These are phyloP conservation scores for Callipepla squamata DNA, from an alignment of 2,113 vertebrate species.

Conservation along the genomic window DNA sequence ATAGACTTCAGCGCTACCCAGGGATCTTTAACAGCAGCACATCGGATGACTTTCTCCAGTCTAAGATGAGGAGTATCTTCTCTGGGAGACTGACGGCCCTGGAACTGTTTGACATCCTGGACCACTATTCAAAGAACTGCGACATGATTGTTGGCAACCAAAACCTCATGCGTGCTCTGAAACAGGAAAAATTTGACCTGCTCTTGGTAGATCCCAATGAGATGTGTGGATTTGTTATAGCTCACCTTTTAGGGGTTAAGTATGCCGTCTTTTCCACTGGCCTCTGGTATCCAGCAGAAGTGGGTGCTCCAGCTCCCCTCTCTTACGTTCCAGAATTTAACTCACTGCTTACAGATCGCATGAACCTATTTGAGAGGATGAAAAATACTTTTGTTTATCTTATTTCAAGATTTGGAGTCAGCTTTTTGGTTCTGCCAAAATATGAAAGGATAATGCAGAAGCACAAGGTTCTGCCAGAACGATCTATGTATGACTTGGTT, in stretches of 20 bases:
- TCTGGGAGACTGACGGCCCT: conserved; percentile 92
- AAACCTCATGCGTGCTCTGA: conserved; percentile 85
- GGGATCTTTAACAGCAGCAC: conserved; percentile 97
- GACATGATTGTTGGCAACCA: conserved; percentile 91
- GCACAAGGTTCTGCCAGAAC: conserved; percentile 83
- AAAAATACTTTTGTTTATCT: conserved; percentile 91
- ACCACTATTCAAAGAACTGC: conserved; percentile 96
- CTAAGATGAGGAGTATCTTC: conserved; percentile 97
- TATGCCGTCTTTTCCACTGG: conserved; percentile 97
- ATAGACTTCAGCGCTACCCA: conserved; percentile 92
- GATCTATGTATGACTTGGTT: conserved; percentile 93
- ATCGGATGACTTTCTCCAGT: conserved; percentile 94
- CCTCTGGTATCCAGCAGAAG: conserved; percentile 97
- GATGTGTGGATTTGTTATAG: conserved; percentile 98
- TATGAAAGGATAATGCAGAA: conserved; percentile 97
- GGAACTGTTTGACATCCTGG: conserved; percentile 96
- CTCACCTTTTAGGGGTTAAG: conserved; percentile 92
- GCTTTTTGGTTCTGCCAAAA: conserved; percentile 92
- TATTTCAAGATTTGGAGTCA: conserved; percentile 92
- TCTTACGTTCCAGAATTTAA: conserved; percentile 98
- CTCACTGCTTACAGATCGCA: conserved; percentile 94
- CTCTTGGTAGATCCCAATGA: conserved; percentile 98
- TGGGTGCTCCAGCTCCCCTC: conserved; percentile 93
- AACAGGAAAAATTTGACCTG: conserved; percentile 91
- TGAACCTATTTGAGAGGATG: conserved; percentile 91